These are phyloP conservation scores for Poeciliopsis retropinna DNA, from an alignment of 2,113 vertebrate genomes.

Conservation along the genomic window DNA sequence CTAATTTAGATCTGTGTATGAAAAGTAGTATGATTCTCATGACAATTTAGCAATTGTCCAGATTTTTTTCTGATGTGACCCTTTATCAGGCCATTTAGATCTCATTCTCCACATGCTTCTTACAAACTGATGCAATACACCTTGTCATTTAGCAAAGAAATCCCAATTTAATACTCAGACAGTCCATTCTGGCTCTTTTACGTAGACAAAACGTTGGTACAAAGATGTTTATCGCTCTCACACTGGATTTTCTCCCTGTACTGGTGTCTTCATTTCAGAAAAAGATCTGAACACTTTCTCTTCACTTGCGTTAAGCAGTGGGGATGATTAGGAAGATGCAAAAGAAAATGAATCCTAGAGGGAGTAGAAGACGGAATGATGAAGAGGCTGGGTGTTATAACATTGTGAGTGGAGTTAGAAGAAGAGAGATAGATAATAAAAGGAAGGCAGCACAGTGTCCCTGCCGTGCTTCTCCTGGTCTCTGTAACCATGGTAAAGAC, in stretches of 20 bases:
- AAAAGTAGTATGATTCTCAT: too few relatives aligned
- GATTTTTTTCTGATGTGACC: too few relatives aligned
- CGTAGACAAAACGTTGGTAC: background rate
- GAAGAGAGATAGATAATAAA: conserved; percentile 31
- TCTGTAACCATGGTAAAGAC: conserved; percentile 68
- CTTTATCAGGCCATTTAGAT: background rate
- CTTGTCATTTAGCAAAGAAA: too few relatives aligned
- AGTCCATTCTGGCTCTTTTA: background rate
- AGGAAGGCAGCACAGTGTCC: conserved; percentile 35
- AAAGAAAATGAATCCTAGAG: conserved; percentile 23
- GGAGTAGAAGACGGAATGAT: conserved; percentile 40
- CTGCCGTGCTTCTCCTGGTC: conserved; percentile 32
- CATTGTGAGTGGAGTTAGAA: conserved; percentile 37
- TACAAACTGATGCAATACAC: background rate
- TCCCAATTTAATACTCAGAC: background rate
- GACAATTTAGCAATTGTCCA: too few relatives aligned
- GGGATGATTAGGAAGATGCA: conserved; percentile 22
- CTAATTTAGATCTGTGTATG: too few relatives aligned
- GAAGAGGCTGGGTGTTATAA: conserved; percentile 41
- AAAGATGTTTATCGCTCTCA: background rate
- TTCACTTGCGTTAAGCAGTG: conserved; percentile 4
- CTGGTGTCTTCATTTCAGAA: background rate
- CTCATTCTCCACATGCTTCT: background rate
- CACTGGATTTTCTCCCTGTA: background rate
- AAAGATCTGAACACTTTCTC: background rate